Base-by-base conservation (phyloP, 2,888 invertebrate species). In the Apamea epomidion region DNA sequence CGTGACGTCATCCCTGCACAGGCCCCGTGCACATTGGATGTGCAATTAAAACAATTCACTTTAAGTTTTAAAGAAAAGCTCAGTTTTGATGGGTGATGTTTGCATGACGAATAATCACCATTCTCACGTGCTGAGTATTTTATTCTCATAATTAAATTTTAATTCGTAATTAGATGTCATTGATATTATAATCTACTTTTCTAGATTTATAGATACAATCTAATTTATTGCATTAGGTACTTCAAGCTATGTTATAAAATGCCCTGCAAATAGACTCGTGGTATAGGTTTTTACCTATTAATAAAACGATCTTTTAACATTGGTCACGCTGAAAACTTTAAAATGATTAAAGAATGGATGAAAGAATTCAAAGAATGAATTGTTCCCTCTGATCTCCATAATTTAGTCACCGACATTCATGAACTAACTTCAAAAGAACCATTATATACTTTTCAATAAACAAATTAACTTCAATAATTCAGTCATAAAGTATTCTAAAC, bases 1-100 rank as follows among this genome's bases (percentile, higher is more conserved):
- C 95, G 95, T 97, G 96, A 95, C 97, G 96, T 96, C 96, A 97
- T 93, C 93, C 91, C 91, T 87, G 79, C 81, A 83, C 89, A 90
- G 90, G 91, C 92, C 89, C 89, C 81, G 83, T 92, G 90, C 93
- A 91, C 92, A 90, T 89, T 90, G 89, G 80, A 77, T 78, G 83
- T 90, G 87, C 90, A 90, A 91, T 92, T 90, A 90, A 84, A 79
- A 84, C 76, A 77, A 75, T 80, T 74, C 60, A 29, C 29, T 60
- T 48, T 54, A 45, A 58, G 37, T 71, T 74, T 60, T 51, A 51
- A 79, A 76, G 21, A 81, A 78, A 73, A 25, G 5, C 8, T 65
- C 16, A 16, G 42, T 60, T 78, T 60, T 79, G 14, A 32, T 54
- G 18, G 45, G 1, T 48, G 18, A 58, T 37, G 12, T 64, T 54